A percentile compares a stretch with the other conserved stretches of the same genome.
Evolutionary conservation across 2,888 invertebrate species (phyloP).

Genomic region (Folsomia candida): DNA sequence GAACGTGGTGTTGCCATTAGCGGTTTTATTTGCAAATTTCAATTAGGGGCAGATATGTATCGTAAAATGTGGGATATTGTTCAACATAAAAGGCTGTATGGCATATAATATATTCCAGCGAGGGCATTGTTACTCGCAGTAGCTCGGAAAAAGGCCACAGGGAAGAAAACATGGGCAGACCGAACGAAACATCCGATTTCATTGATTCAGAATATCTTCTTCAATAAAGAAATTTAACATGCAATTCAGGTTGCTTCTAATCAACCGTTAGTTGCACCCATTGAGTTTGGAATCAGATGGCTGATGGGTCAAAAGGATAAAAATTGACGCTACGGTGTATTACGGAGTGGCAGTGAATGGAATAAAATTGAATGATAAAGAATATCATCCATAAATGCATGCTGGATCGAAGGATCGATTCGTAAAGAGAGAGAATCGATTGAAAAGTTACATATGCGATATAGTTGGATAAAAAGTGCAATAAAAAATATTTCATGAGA

Average conservation of each 20-base stretch:
- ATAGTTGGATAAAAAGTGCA: conserved; percentile 13
- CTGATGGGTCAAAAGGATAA: neutral
- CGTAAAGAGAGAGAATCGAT: conserved; percentile 17
- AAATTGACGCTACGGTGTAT: neutral
- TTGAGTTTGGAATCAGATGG: conserved; percentile 1
- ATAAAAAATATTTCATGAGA: conserved; percentile 23
- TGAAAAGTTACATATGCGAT: conserved; percentile 15
- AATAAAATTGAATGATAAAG: neutral
- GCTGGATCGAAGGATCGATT: conserved; percentile 11
- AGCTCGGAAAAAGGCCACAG: too few relatives aligned
- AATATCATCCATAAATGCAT: neutral
- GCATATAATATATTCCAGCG: neutral
- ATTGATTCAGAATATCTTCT: neutral
- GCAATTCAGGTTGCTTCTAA: neutral
- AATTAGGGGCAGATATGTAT: neutral
- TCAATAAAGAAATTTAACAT: neutral
- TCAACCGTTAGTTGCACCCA: neutral
- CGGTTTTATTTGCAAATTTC: neutral
- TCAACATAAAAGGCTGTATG: neutral
- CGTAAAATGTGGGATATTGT: neutral
- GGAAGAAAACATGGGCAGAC: neutral
- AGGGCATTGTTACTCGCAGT: neutral
- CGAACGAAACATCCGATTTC: neutral
- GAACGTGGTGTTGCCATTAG: neutral
- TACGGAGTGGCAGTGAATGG: neutral